These are phyloP conservation scores for Gopherus evgoodei DNA, from an alignment of 2,113 vertebrate genomes.

Conservation along the genomic window DNA sequence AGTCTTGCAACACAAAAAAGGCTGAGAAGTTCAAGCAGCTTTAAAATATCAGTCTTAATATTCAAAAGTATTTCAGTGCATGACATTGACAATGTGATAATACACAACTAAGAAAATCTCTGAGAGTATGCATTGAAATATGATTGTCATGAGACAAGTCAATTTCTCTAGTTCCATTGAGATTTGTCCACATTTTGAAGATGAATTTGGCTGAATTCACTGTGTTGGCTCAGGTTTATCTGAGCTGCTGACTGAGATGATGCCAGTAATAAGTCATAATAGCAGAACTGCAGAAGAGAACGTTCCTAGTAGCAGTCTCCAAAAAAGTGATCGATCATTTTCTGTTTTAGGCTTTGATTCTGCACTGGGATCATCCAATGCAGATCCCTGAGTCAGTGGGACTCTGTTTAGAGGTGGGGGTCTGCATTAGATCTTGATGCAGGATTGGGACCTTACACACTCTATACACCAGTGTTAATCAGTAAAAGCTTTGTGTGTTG, in stretches of 20 bases:
- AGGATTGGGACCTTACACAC: not conserved
- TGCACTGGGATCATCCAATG: constrained; percentile 42
- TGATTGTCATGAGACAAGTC: constrained; percentile 27
- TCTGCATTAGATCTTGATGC: not conserved
- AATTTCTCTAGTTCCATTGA: constrained; percentile 23
- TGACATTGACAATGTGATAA: constrained; percentile 1
- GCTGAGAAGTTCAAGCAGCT: not conserved
- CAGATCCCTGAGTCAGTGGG: constrained; percentile 3
- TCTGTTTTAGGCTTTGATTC: constrained; percentile 56
- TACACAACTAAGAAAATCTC: not conserved
- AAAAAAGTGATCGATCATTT: constrained; percentile 54
- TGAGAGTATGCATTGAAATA: constrained; percentile 14
- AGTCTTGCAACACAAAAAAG: not conserved
- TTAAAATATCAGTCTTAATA: constrained; percentile 1
- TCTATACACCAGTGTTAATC: constrained; percentile 34
- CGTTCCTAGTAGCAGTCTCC: constrained; percentile 14
- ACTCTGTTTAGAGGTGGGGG: not conserved
- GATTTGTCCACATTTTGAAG: constrained; percentile 3
- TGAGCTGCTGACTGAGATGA: constrained; percentile 48
- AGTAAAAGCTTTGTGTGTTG: constrained; percentile 44
- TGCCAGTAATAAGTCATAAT: constrained; percentile 64
- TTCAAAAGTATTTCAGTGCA: constrained; percentile 23
- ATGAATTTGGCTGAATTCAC: constrained; percentile 51
- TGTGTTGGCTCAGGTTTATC: constrained; percentile 12
- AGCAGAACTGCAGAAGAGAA: not conserved